Evolutionary conservation across 2,888 invertebrate genomes (phyloP).

Genomic region (Eupithecia inturbata): DNA sequence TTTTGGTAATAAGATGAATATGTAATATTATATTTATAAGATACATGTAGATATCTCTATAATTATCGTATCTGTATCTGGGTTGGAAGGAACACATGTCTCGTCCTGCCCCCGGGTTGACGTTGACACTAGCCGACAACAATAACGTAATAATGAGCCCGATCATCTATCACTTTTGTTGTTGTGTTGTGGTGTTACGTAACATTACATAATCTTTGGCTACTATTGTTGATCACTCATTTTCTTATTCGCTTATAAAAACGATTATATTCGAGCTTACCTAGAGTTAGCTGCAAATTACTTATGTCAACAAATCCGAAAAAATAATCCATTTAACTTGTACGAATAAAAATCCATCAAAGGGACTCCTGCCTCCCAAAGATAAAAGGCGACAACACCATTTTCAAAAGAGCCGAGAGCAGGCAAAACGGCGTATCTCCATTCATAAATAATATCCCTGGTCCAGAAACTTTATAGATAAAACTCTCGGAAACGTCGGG

Average conservation of each 20-base stretch:
- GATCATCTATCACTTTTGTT: constrained; percentile 8
- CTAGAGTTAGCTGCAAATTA: too few relatives aligned
- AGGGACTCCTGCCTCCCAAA: constrained; percentile 9
- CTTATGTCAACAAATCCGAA: too few relatives aligned
- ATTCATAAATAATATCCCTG: constrained; percentile 15
- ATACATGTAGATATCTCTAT: background rate
- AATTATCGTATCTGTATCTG: background rate
- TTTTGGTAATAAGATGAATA: too few relatives aligned
- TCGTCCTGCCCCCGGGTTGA: constrained; percentile 3
- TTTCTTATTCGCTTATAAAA: background rate
- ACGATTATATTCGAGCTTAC: too few relatives aligned
- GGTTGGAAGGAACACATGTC: constrained; percentile 25
- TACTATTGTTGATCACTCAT: background rate
- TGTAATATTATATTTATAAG: too few relatives aligned
- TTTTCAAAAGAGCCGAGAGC: constrained; percentile 11
- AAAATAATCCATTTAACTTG: constrained; percentile 13
- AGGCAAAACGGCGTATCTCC: constrained; percentile 13
- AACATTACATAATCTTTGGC: background rate
- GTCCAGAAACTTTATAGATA: constrained; percentile 20
- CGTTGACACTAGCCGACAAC: background rate
- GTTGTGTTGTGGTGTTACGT: background rate
- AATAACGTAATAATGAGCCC: constrained; percentile 15
- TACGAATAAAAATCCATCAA: constrained; percentile 11
- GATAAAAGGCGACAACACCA: constrained; percentile 18
- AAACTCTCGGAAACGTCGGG: constrained; percentile 11